Evolutionary conservation across 2,888 invertebrate genomes (phyloP).

Genomic region (Cephus pulcher): DNA sequence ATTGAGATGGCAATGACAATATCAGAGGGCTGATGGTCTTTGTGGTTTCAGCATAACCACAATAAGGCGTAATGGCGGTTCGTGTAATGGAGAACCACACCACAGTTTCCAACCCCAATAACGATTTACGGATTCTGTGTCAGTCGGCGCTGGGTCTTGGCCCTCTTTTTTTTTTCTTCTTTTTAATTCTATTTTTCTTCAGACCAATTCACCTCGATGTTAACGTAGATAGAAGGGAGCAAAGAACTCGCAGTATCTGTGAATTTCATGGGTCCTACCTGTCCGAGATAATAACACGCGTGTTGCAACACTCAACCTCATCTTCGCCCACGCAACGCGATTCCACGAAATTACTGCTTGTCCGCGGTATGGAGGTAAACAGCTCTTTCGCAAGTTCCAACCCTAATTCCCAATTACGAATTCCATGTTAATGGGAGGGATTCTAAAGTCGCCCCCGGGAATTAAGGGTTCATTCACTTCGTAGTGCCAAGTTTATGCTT

Average conservation of each 20-base stretch:
- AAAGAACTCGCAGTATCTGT: neutral
- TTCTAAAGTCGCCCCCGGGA: neutral
- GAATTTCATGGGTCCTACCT: neutral
- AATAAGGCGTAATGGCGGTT: neutral
- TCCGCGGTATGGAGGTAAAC: neutral
- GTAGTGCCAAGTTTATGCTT: neutral
- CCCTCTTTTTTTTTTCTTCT: neutral
- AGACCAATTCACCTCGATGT: neutral
- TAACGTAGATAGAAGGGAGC: neutral
- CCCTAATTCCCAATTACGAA: neutral
- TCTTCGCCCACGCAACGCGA: conserved; percentile 5
- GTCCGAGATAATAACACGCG: neutral
- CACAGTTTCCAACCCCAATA: neutral
- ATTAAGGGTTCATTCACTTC: neutral
- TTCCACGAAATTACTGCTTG: conserved; percentile 1
- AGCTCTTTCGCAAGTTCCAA: neutral
- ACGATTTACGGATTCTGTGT: neutral
- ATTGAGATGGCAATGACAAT: neutral
- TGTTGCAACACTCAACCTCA: neutral
- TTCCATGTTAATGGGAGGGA: neutral
- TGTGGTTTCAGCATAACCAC: neutral
- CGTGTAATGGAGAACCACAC: neutral
- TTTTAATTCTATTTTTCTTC: neutral
- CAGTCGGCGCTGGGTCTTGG: neutral
- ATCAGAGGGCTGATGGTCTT: neutral